A percentile compares a stretch with the other conserved stretches of the same genome.
Evolutionary conservation across 2,888 invertebrate genomes (phyloP).

Genomic region (Gastrophysa polygoni): DNA sequence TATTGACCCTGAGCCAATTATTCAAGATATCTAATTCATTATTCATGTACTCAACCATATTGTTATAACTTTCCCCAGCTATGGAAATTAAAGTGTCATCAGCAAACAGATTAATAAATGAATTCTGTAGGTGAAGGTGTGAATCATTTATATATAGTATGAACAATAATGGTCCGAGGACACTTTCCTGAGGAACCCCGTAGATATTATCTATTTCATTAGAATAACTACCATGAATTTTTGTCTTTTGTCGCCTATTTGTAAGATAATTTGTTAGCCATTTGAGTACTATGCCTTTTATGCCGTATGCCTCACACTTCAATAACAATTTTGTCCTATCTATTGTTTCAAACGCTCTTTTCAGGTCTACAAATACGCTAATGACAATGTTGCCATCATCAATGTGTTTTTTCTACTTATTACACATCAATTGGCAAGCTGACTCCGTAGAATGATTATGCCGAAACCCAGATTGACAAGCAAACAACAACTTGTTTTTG

Average conservation of each 20-base stretch:
- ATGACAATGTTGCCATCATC: not conserved
- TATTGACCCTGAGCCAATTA: not conserved
- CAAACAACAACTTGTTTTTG: not conserved
- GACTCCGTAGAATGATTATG: not conserved
- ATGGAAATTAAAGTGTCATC: not conserved
- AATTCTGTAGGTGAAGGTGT: not conserved
- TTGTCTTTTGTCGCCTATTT: not conserved
- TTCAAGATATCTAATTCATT: not conserved
- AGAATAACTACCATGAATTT: conserved; percentile 3
- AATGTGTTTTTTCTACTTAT: not conserved
- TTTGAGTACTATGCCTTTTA: not conserved
- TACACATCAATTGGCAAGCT: not conserved
- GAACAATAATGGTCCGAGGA: not conserved
- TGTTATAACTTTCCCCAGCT: not conserved
- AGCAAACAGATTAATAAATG: not conserved
- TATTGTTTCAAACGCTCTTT: not conserved
- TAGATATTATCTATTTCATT: not conserved
- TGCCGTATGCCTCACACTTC: not conserved
- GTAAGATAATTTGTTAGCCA: not conserved
- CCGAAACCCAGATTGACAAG: not conserved
- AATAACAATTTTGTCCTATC: not conserved
- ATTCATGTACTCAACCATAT: not conserved
- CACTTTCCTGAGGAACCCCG: not conserved
- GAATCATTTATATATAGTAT: too few relatives aligned
- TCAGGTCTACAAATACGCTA: not conserved